phyloP scores from a whole-genome alignment of 2,113 vertebrate species.

The Cariama cristata region DNA sequence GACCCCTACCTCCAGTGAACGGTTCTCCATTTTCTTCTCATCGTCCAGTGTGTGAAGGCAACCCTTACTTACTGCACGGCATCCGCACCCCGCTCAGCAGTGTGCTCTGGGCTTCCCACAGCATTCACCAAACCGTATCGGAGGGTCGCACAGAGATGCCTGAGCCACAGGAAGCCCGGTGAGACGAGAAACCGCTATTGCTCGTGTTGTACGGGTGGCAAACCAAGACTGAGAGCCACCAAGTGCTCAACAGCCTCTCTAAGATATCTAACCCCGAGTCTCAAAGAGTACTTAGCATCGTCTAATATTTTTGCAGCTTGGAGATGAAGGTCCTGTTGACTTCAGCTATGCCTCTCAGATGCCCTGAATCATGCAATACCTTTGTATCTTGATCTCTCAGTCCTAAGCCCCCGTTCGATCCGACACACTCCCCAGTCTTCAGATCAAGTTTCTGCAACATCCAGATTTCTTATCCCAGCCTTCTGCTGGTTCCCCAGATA shows the following conservation, averaged over 20 bases:
- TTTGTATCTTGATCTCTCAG: not conserved
- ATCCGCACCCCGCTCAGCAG: not conserved
- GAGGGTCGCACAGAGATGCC: rapidly evolving
- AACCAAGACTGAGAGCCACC: not conserved
- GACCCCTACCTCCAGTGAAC: not conserved
- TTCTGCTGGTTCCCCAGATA: not conserved
- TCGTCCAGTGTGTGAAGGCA: not conserved
- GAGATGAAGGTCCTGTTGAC: not conserved
- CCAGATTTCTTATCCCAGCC: not conserved
- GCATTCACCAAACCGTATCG: rapidly evolving
- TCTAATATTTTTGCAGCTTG: not conserved
- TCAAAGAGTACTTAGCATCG: not conserved
- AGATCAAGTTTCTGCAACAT: not conserved
- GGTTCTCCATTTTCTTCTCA: not conserved
- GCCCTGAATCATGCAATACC: not conserved
- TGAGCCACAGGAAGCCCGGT: rapidly evolving
- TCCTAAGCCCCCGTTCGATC: not conserved
- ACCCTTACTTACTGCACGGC: not conserved
- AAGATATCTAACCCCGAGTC: not conserved
- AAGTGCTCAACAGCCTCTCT: not conserved
- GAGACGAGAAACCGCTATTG: not conserved
- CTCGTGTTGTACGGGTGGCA: not conserved
- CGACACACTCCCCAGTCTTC: not conserved
- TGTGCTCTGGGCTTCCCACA: not conserved
- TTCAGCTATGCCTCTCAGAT: not conserved